Evolutionary conservation across 1,140 invertebrate genomes (phyloP), one percentile per base, ranked within the genome.

Genomic region (Mycetomoellerius zeteki): DNA sequence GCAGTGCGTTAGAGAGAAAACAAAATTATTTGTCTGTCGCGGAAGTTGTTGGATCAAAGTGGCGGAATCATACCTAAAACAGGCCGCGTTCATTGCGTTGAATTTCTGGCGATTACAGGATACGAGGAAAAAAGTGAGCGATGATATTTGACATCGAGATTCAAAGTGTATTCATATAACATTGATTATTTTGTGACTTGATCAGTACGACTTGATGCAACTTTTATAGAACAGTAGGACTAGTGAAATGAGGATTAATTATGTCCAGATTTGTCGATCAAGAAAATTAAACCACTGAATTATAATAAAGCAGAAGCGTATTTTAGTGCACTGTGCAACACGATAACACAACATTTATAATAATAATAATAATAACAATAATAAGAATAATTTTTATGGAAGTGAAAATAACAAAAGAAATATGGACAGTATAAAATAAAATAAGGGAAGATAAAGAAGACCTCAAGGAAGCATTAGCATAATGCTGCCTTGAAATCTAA

Each of bases 11-110:
- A 69, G 64, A 86, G 73, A 84, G 76, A 71, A 89, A 87, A 89
- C 76, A 80, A 85, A 90, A 90, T 77, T 72, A 78, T 89, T 87
- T 86, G 81, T 77, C 72, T 80, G 78, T 56, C 52, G 80, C 80
- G 69, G n/a, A 84, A 75, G 69, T 75, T 73, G 69, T 37, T 43
- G 54, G 69, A 43, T 75, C 69, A 84, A 84, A 84, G 80, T 84
- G 80, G 43, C 54, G 80, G 56, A 75, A 69, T 10, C 10, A 4
- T 16, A 67, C 7, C 50, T 30, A 21, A 43, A 43, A n/a, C 62
- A 24, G 27, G n/a, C 19, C 37, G 60, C 47, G 62, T 33, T 65
- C 14, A 30, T 47, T n/a, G 37, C 19, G 27, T 67, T 37, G 52
- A 58, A 19, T 33, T 60, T 27, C 52, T 21, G 12, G 3, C 37